Evolutionary conservation across 2,113 vertebrate species (phyloP).

Genomic region (Pithys albifrons): DNA sequence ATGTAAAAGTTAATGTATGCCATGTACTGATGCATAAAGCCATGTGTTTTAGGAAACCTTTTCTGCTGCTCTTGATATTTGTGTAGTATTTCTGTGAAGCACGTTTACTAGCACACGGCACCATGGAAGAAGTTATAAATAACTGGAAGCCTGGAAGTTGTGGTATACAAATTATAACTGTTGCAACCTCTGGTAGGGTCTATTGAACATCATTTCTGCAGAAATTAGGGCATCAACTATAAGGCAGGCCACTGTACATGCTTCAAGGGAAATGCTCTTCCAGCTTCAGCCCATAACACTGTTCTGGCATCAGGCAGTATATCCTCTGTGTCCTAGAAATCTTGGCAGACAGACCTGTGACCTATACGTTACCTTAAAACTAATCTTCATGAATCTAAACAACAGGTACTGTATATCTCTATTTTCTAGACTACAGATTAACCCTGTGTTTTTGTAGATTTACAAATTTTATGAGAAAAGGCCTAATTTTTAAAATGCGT

Average conservation of each 20-base stretch:
- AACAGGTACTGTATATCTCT: background rate
- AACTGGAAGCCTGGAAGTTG: background rate
- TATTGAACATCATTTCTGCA: background rate
- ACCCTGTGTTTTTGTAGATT: background rate
- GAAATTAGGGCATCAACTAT: background rate
- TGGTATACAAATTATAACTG: background rate
- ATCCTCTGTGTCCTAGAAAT: background rate
- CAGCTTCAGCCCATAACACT: background rate
- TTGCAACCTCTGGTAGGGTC: background rate
- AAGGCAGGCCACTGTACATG: background rate
- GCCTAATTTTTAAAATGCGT: background rate
- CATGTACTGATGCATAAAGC: background rate
- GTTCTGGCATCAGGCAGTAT: background rate
- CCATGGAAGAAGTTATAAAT: background rate
- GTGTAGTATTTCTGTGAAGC: background rate
- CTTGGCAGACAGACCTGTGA: background rate
- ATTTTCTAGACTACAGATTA: background rate
- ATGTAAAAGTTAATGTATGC: background rate
- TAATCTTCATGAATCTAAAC: background rate
- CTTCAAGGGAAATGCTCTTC: background rate
- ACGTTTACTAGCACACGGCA: accelerated
- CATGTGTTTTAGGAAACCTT: background rate
- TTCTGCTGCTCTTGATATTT: background rate
- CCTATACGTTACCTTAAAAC: background rate
- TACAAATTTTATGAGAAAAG: background rate